These are phyloP conservation scores for Hylyphantes graminicola DNA, from an alignment of 1,140 invertebrate species.

Conservation along the genomic window DNA sequence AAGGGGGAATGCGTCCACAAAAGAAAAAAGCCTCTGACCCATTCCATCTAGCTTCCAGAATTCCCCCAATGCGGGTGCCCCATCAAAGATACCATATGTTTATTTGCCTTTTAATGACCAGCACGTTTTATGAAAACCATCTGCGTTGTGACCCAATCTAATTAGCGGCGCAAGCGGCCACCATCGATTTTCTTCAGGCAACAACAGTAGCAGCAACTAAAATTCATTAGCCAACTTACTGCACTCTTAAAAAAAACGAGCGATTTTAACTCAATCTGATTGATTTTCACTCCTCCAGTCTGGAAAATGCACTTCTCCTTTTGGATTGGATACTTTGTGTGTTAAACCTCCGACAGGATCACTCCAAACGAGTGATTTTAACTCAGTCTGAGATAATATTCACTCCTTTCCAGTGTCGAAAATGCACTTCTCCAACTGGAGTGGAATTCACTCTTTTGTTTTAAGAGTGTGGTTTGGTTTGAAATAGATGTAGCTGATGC, in stretches of 20 bases:
- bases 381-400: too few species aligned
- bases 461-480: neutral
- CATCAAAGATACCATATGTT: constrained; percentile 56
- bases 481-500: too few species aligned
- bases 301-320: too few species aligned
- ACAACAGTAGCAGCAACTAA: constrained; percentile 51
- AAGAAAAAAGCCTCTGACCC: constrained; percentile 14
- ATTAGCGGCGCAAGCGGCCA: constrained; percentile 52
- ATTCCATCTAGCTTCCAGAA: neutral
- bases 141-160: constrained; percentile 56
- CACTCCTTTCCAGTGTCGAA: too few species aligned
- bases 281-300: too few species aligned
- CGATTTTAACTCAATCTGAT: too few species aligned
- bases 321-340: too few species aligned
- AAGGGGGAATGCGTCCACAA: neutral
- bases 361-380: too few species aligned
- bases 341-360: too few species aligned
- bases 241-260: too few species aligned
- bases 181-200: constrained; percentile 60
- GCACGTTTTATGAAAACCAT: constrained; percentile 60
- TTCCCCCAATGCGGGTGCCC: constrained; percentile 19
- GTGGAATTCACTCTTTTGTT: too few species aligned
- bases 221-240: constrained; percentile 54
- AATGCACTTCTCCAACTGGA: too few species aligned
- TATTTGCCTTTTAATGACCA: constrained; percentile 59